phyloP scores from a whole-genome alignment of 1,140 invertebrate genomes.

The Drosophila quadrilineata region DNA sequence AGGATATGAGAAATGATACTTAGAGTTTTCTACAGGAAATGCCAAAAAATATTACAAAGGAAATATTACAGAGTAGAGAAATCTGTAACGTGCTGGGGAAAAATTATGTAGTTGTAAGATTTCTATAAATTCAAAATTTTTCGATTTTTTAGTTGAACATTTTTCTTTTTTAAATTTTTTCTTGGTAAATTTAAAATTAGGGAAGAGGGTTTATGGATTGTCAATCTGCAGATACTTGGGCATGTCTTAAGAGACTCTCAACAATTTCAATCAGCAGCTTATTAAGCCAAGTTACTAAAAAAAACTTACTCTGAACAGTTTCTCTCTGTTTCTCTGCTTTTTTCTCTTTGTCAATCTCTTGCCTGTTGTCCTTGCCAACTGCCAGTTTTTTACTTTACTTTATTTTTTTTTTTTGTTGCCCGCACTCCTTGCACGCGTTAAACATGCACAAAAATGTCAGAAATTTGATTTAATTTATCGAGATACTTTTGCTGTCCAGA shows the following conservation, averaged over 20 bases:
- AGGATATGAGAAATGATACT: background rate
- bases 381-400: background rate
- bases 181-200: no score
- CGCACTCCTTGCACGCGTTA: constrained; percentile 59
- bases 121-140: background rate
- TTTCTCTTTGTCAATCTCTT: no score
- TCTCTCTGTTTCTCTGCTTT: no score
- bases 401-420: background rate
- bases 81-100: background rate
- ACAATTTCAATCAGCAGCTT: no score
- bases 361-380: no score
- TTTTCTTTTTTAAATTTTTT: no score
- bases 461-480: constrained; percentile 74
- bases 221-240: no score
- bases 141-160: no score
- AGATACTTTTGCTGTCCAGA: constrained; percentile 34
- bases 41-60: background rate
- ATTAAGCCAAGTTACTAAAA: no score
- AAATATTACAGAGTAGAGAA: background rate
- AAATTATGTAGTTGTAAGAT: background rate
- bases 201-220: no score
- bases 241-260: no score
- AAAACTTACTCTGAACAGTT: no score
- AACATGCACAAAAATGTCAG: constrained; percentile 58
- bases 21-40: background rate